These are phyloP conservation scores for Oasisia sp. DNA, from an alignment of 2,888 invertebrate species.

Conservation along the genomic window DNA sequence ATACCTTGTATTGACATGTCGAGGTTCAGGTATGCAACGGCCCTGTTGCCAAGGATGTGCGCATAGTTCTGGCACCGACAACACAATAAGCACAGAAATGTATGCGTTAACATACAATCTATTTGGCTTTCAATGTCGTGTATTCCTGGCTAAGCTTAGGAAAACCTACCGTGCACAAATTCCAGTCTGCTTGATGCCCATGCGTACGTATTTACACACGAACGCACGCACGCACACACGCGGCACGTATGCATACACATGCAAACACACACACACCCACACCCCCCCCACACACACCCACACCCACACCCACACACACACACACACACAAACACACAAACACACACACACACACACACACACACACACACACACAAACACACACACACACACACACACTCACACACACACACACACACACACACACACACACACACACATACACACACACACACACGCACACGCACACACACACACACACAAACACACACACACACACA, in stretches of 20 bases:
- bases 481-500: neutral
- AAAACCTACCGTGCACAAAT: neutral
- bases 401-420: neutral
- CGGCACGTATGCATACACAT: neutral
- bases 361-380: neutral
- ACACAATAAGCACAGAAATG: neutral
- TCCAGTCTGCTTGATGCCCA: neutral
- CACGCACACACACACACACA: neutral
- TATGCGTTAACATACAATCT: neutral
- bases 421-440: neutral
- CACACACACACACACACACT: neutral
- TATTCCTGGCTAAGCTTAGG: neutral
- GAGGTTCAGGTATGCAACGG: conserved; percentile 59
- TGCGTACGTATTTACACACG: neutral
- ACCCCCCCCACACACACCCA: neutral
- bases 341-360: neutral
- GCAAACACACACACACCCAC: neutral
- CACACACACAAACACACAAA: neutral
- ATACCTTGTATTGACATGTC: conserved; percentile 59
- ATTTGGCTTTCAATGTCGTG: neutral
- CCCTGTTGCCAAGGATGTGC: conserved; percentile 40
- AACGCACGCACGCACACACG: neutral
- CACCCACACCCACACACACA: neutral
- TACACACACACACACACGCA: neutral
- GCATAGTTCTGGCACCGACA: conserved; percentile 37